Evolutionary conservation across 2,113 vertebrate genomes (phyloP).

Genomic region (Gambusia affinis): DNA sequence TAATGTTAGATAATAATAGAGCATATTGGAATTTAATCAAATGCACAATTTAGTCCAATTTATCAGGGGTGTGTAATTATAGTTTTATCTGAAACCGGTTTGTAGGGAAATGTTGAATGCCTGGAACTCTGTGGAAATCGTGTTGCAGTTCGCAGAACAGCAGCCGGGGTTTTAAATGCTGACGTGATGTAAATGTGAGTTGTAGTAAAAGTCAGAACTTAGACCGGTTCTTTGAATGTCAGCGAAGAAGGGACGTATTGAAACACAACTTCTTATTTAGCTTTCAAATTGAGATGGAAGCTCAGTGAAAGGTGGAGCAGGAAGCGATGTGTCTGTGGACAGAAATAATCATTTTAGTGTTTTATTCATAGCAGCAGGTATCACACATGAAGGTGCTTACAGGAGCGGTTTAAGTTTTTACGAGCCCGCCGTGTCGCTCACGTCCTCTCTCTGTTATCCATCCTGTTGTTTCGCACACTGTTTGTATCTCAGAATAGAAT

Average conservation of each 20-base stretch:
- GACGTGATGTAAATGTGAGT: constrained; percentile 4
- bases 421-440: background rate
- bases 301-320: constrained; percentile 4
- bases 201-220: constrained; percentile 12
- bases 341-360: constrained; percentile 43
- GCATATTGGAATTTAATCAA: background rate
- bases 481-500: constrained; percentile 11
- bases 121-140: background rate
- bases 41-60: background rate
- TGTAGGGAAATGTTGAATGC: background rate
- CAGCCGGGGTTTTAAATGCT: background rate
- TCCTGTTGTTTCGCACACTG: constrained; percentile 24
- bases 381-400: constrained; percentile 33
- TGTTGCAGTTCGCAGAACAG: background rate
- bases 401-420: constrained; percentile 21
- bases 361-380: constrained; percentile 39
- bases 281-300: constrained; percentile 5
- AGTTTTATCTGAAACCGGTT: background rate
- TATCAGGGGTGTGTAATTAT: background rate
- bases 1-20: background rate
- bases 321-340: constrained; percentile 21
- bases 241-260: background rate
- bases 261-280: constrained; percentile 6
- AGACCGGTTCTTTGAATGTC: constrained; percentile 24
- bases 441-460: constrained; percentile 9